phyloP scores from a whole-genome alignment of 2,888 invertebrate genomes.

The Sphaeridia pumilis region DNA sequence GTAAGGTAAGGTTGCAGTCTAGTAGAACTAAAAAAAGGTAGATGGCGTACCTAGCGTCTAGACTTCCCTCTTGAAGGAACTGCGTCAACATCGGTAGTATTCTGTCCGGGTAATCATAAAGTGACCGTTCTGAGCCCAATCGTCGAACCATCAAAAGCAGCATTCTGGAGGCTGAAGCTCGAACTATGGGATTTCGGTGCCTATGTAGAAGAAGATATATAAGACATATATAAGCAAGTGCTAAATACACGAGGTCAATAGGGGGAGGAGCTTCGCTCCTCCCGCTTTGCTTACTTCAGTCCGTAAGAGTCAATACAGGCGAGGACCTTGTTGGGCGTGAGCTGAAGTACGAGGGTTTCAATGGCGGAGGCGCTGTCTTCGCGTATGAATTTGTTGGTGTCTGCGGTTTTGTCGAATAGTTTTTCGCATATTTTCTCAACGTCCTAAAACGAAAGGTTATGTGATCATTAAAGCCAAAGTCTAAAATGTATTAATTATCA shows the following conservation, averaged over 20 bases:
- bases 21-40: neutral
- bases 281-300: slow-evolving; percentile 42
- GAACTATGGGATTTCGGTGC: slow-evolving; percentile 78
- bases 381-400: slow-evolving; percentile 84
- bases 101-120: slow-evolving; percentile 62
- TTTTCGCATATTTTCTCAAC: slow-evolving; percentile 72
- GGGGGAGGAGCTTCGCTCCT: no score
- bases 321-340: slow-evolving; percentile 56
- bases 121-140: slow-evolving; percentile 61
- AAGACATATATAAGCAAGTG: no score
- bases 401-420: slow-evolving; percentile 75
- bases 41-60: slow-evolving; percentile 60
- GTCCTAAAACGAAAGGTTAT: slow-evolving; percentile 44
- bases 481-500: neutral
- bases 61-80: slow-evolving; percentile 70
- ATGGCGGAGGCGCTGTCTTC: slow-evolving; percentile 76
- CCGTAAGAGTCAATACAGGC: slow-evolving; percentile 57
- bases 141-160: slow-evolving; percentile 59
- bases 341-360: slow-evolving; percentile 64
- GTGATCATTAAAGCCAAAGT: neutral
- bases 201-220: slow-evolving; percentile 37
- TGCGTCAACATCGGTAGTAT: slow-evolving; percentile 69
- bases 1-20: neutral
- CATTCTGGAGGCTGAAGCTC: slow-evolving; percentile 69
- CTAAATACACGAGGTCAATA: no score